Conservation (phyloP, 2,888 invertebrate genomes). For the Sphinx pinastri region DNA sequence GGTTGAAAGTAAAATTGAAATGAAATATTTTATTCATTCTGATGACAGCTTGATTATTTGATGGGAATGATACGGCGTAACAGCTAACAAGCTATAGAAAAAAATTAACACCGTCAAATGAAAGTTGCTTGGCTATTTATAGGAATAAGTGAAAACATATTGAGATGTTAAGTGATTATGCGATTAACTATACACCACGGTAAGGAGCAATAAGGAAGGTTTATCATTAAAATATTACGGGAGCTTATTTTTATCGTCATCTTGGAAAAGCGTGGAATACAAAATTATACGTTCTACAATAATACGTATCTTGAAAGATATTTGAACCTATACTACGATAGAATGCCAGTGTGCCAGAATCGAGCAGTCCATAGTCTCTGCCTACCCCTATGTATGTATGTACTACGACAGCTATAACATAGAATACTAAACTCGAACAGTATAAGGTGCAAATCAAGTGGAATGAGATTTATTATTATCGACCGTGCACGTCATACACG, state of each 20-base stretch:
- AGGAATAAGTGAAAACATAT: not conserved
- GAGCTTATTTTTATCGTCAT: too few species aligned
- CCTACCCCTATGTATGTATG: not conserved
- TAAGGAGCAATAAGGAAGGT: too few species aligned
- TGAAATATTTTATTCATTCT: not conserved
- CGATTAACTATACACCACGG: too few species aligned
- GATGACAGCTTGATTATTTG: slow-evolving; percentile 6
- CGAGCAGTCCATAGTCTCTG: too few species aligned
- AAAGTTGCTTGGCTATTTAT: not conserved
- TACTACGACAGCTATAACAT: not conserved
- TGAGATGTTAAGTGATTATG: not conserved
- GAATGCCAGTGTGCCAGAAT: too few species aligned
- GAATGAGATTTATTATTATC: not conserved
- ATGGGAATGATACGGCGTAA: slow-evolving; percentile 1
- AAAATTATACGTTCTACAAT: too few species aligned
- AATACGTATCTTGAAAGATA: too few species aligned
- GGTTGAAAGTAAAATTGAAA: slow-evolving; percentile 7
- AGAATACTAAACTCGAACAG: not conserved
- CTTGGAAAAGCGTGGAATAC: too few species aligned
- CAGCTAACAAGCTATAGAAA: not conserved
- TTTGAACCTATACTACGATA: too few species aligned
- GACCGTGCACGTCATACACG: slow-evolving; percentile 6
- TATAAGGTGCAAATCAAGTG: not conserved
- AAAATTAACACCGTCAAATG: not conserved
- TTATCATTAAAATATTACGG: too few species aligned